phyloP scores from a whole-genome alignment of 2,888 invertebrate species.

The Pilophorus perplexus region DNA sequence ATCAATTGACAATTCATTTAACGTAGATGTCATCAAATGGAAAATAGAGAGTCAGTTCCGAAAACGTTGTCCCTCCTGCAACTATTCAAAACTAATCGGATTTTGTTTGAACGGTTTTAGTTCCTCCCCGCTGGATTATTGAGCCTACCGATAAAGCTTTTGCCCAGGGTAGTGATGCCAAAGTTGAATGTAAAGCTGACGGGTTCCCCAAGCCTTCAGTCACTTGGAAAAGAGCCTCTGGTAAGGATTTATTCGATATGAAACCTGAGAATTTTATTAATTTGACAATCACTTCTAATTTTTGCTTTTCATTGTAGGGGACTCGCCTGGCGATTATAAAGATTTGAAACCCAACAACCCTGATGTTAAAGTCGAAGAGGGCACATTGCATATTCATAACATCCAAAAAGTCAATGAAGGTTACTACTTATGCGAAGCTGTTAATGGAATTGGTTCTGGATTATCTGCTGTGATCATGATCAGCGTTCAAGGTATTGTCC shows the following conservation, averaged over 20 bases:
- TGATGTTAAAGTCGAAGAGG: slow-evolving; percentile 89
- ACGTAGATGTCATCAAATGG: neutral
- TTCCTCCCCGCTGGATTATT: slow-evolving; percentile 93
- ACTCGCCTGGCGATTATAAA: slow-evolving; percentile 88
- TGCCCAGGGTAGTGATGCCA: slow-evolving; percentile 89
- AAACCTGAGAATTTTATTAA: neutral
- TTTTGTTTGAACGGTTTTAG: slow-evolving; percentile 59
- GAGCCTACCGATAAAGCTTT: slow-evolving; percentile 94
- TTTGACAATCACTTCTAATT: neutral
- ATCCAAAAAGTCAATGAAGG: slow-evolving; percentile 93
- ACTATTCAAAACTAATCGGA: neutral
- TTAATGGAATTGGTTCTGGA: slow-evolving; percentile 92
- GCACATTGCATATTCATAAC: slow-evolving; percentile 83
- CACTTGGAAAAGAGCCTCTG: slow-evolving; percentile 93
- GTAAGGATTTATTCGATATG: slow-evolving; percentile 56
- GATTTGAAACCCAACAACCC: slow-evolving; percentile 87
- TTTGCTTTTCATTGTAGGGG: slow-evolving; percentile 59
- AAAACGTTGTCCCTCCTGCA: neutral
- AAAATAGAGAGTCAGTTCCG: slow-evolving; percentile 9
- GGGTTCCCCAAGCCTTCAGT: slow-evolving; percentile 92
- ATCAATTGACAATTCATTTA: neutral
- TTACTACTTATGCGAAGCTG: slow-evolving; percentile 92
- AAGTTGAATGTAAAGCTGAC: slow-evolving; percentile 93
- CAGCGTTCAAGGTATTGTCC: slow-evolving; percentile 90
- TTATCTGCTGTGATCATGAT: slow-evolving; percentile 90